A percentile compares a stretch with the other conserved stretches of the same genome.
These are phyloP conservation scores for Dolichotis patagonum DNA, from an alignment of 2,113 vertebrate genomes.

Conservation along the genomic window DNA sequence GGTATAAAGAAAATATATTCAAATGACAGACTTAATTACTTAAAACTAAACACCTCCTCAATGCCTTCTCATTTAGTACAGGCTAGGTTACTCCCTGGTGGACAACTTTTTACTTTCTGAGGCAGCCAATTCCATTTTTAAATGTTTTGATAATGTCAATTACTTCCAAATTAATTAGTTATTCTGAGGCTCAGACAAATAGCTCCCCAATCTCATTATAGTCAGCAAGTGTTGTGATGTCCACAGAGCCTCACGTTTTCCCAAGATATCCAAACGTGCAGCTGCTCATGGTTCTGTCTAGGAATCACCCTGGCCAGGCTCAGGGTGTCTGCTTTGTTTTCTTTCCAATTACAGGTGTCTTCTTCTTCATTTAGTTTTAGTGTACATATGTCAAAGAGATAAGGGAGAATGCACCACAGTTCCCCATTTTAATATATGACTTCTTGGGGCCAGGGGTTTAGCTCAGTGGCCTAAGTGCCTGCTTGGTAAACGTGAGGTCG, in stretches of 20 bases:
- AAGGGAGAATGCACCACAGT: background rate
- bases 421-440: background rate
- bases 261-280: background rate
- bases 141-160: background rate
- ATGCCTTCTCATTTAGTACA: background rate
- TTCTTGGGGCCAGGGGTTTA: too few species aligned
- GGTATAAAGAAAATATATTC: background rate
- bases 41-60: slow-evolving; percentile 13
- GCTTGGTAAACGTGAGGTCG: too few species aligned
- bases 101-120: background rate
- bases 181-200: background rate
- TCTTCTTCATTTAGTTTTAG: background rate
- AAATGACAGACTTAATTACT: background rate
- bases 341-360: background rate
- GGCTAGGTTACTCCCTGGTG: background rate
- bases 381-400: background rate
- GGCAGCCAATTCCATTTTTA: background rate
- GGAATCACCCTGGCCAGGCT: background rate
- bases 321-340: background rate
- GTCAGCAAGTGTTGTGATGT: background rate
- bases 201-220: background rate
- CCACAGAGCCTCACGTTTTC: background rate
- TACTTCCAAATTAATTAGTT: background rate
- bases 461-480: too few species aligned
- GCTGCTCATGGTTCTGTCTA: background rate